Evolutionary conservation across 2,797 vertebrate genomes (phyloP).

Genomic region (Pantherophis alleghaniensis): DNA sequence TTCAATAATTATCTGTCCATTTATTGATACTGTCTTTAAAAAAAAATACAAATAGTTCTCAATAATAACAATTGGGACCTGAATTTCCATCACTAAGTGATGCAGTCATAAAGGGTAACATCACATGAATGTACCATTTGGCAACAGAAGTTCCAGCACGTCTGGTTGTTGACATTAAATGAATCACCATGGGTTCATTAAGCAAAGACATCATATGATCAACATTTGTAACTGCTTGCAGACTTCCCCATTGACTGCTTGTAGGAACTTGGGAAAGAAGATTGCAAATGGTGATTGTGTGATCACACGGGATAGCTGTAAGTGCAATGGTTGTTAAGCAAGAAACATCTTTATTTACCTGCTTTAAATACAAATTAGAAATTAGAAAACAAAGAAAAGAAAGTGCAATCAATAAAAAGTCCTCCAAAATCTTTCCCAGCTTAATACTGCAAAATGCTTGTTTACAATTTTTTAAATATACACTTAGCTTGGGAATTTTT

Average conservation of each 20-base stretch:
- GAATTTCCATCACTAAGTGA: not conserved
- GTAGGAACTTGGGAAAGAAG: not conserved
- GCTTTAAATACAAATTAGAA: not conserved
- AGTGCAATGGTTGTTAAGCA: not conserved
- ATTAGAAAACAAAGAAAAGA: not conserved
- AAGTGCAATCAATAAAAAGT: not conserved
- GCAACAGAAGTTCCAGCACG: not conserved
- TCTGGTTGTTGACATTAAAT: not conserved
- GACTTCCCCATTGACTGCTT: not conserved
- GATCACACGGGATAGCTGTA: not conserved
- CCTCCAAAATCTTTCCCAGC: not conserved
- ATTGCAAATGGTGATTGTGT: not conserved
- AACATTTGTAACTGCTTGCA: not conserved
- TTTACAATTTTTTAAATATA: not conserved
- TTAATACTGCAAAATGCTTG: not conserved
- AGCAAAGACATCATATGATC: not conserved
- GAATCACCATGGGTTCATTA: not conserved
- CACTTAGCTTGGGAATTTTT: not conserved
- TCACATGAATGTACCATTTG: not conserved
- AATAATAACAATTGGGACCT: not conserved
- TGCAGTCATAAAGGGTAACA: not conserved
- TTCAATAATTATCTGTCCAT: not conserved
- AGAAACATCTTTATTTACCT: not conserved
- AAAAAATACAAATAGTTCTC: not conserved
- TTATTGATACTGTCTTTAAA: not conserved